Evolutionary conservation across 2,888 invertebrate genomes (phyloP).

Genomic region (Polyommatus icarus): DNA sequence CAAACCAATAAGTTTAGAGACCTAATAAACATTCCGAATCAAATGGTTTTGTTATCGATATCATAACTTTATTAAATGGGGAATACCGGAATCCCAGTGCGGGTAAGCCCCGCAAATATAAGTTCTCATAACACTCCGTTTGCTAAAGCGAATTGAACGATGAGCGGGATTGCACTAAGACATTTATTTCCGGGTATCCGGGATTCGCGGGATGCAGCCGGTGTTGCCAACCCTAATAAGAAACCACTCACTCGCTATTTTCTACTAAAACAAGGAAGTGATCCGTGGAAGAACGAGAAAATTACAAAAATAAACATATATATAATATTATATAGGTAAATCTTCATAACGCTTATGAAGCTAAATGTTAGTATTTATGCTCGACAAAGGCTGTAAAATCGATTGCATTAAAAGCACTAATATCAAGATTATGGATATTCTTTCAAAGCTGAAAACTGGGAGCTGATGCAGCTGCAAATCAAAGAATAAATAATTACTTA

Average conservation of each 20-base stretch:
- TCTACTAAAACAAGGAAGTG: not conserved
- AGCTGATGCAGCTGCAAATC: no score
- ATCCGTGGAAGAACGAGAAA: not conserved
- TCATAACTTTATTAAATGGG: conserved; percentile 30
- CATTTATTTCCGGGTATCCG: conserved; percentile 42
- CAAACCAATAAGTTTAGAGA: not conserved
- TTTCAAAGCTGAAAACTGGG: no score
- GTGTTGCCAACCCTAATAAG: conserved; percentile 34
- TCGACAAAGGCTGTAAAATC: not conserved
- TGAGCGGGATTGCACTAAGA: conserved; percentile 43
- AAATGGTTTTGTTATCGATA: conserved; percentile 16
- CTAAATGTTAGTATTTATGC: not conserved
- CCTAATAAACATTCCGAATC: conserved; percentile 10
- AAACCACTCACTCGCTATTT: not conserved
- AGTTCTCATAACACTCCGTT: conserved; percentile 37
- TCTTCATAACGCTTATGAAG: not conserved
- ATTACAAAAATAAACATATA: not conserved
- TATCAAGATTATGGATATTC: no score
- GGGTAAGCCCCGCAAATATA: conserved; percentile 37
- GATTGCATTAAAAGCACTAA: no score
- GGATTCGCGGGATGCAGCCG: conserved; percentile 41
- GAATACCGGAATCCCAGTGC: conserved; percentile 34
- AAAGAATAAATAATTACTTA: no score
- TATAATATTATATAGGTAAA: not conserved
- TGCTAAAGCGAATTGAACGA: conserved; percentile 44